phyloP scores from a whole-genome alignment of 2,113 vertebrate species.

The Oostethus manadensis region DNA sequence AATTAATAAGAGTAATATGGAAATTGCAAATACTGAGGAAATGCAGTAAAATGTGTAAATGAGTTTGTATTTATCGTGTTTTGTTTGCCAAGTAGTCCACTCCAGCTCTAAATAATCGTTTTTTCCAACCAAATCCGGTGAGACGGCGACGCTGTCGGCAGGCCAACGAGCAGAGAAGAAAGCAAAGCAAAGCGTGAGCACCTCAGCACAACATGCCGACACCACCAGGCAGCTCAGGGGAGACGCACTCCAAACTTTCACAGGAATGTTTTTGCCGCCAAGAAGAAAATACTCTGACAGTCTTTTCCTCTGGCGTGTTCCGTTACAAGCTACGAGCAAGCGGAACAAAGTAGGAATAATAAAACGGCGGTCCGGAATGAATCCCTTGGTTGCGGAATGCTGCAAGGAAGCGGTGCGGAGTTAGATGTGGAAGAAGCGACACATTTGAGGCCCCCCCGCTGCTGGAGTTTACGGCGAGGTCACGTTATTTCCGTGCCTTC shows the following conservation, averaged over 20 bases:
- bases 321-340: not conserved
- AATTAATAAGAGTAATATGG: no score
- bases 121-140: not conserved
- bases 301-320: not conserved
- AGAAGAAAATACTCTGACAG: constrained; percentile 34
- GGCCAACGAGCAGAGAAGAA: constrained; percentile 41
- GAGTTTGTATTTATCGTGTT: not conserved
- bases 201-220: constrained; percentile 24
- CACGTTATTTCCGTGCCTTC: constrained; percentile 32
- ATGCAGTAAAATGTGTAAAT: no score
- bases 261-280: constrained; percentile 24
- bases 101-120: no score
- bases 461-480: constrained; percentile 24
- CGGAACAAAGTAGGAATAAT: constrained; percentile 25
- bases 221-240: constrained; percentile 38
- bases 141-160: not conserved
- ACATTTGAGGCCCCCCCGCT: constrained; percentile 7
- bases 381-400: not conserved
- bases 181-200: constrained; percentile 13
- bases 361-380: constrained; percentile 4
- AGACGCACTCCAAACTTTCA: constrained; percentile 29
- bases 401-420: not conserved
- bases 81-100: constrained; percentile 5
- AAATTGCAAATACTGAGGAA: no score
- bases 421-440: constrained; percentile 36